Evolutionary conservation across 2,113 vertebrate species (phyloP).

Genomic region (Xyrauchen texanus): DNA sequence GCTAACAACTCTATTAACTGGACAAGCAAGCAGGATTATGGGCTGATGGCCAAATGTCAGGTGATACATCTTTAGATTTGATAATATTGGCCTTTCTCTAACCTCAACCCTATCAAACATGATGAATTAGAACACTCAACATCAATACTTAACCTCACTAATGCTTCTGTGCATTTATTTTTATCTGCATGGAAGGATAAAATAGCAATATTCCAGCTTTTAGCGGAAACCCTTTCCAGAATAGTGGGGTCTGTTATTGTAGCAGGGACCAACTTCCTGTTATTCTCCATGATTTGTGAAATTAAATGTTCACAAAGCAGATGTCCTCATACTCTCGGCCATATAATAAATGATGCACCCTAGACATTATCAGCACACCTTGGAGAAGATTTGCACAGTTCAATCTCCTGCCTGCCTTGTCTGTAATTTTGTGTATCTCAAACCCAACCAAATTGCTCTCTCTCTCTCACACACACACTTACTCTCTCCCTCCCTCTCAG

Average conservation of each 20-base stretch:
- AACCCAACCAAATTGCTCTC: constrained; percentile 15
- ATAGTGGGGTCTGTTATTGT: not conserved
- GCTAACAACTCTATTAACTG: not conserved
- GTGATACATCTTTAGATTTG: no score
- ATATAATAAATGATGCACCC: constrained; percentile 15
- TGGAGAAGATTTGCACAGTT: constrained; percentile 22
- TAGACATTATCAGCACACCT: constrained; percentile 22
- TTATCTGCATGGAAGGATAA: not conserved
- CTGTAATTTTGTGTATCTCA: constrained; percentile 35
- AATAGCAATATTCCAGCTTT: not conserved
- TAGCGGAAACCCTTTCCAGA: not conserved
- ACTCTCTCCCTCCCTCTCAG: not conserved
- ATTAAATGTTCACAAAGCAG: constrained; percentile 29
- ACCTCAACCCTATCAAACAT: not conserved
- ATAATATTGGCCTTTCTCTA: not conserved
- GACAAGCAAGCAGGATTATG: not conserved
- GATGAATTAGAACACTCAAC: no score
- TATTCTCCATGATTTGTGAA: not conserved
- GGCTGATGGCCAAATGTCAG: not conserved
- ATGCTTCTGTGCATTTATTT: no score
- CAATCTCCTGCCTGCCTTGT: not conserved
- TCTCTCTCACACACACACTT: not conserved
- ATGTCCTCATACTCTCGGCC: constrained; percentile 9
- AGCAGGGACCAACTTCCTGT: constrained; percentile 1
- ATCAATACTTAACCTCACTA: not conserved